Percentiles rank a stretch among this genome's conserved stretches.
These are phyloP conservation scores for Hafferia zeledoni DNA, from an alignment of 2,797 vertebrate genomes.

Conservation along the genomic window DNA sequence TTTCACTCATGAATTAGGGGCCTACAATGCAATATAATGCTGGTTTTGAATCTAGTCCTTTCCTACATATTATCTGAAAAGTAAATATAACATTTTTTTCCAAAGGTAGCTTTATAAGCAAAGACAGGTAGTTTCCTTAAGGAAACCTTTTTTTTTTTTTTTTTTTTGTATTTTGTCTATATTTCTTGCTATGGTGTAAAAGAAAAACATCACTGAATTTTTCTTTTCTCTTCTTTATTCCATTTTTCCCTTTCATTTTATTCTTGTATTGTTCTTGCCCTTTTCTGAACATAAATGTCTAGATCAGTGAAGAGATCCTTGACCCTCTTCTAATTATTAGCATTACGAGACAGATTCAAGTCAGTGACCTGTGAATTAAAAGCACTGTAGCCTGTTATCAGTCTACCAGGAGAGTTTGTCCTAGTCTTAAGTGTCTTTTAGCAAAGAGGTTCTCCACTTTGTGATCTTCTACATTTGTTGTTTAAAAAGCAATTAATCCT, in stretches of 20 bases:
- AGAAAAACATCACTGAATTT: not conserved
- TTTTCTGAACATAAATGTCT: not conserved
- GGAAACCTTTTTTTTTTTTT: not conserved
- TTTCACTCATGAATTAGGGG: not conserved
- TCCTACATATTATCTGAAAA: not conserved
- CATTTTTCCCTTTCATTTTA: not conserved
- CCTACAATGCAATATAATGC: not conserved
- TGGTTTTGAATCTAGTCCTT: not conserved
- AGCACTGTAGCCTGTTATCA: not conserved
- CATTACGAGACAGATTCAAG: constrained; percentile 28
- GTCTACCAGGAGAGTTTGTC: not conserved
- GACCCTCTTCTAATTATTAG: not conserved
- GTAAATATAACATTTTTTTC: not conserved
- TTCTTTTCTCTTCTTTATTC: not conserved
- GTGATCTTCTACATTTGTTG: not conserved
- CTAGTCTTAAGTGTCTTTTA: not conserved
- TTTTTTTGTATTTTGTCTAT: not conserved
- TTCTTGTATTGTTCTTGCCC: not conserved
- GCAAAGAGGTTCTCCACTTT: not conserved
- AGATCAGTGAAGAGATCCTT: not conserved
- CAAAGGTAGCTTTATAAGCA: not conserved
- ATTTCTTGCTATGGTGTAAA: not conserved
- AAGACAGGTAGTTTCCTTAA: not conserved
- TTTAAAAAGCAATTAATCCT: not conserved
- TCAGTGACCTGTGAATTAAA: not conserved